phyloP scores from a whole-genome alignment of 2,797 vertebrate species.

The Scomberomorus guttatus region DNA sequence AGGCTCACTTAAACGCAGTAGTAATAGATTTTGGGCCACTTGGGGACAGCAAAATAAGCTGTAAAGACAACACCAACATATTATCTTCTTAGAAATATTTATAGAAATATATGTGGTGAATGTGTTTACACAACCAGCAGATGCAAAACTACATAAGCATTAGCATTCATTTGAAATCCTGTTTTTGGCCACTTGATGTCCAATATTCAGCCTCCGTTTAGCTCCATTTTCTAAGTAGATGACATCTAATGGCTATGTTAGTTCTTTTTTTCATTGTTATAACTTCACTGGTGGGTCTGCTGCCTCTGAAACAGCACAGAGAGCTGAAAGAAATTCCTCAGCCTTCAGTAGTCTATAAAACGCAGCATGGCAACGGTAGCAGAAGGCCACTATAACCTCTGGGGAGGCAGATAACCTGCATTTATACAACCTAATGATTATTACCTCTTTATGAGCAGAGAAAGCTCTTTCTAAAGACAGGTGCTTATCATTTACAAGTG shows the following conservation, averaged over 20 bases:
- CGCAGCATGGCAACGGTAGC: constrained; percentile 21
- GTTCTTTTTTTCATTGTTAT: not conserved
- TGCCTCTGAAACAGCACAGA: constrained; percentile 24
- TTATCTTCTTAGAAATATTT: not conserved
- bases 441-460: constrained; percentile 49
- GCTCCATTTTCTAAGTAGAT: constrained; percentile 26
- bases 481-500: constrained; percentile 66
- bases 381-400: constrained; percentile 47
- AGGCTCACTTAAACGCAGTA: not conserved
- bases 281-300: constrained; percentile 5
- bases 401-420: constrained; percentile 34
- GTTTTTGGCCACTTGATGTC: no score
- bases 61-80: not conserved
- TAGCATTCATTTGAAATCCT: not conserved
- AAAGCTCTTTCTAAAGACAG: constrained; percentile 45
- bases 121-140: no score
- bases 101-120: no score
- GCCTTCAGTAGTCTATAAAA: constrained; percentile 28
- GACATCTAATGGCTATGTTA: not conserved
- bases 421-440: constrained; percentile 55
- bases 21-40: not conserved
- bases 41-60: not conserved
- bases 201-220: not conserved
- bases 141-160: not conserved
- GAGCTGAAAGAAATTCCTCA: constrained; percentile 5